Conservation (phyloP, 1,140 invertebrate genomes). For the Drosophila repleta region DNA sequence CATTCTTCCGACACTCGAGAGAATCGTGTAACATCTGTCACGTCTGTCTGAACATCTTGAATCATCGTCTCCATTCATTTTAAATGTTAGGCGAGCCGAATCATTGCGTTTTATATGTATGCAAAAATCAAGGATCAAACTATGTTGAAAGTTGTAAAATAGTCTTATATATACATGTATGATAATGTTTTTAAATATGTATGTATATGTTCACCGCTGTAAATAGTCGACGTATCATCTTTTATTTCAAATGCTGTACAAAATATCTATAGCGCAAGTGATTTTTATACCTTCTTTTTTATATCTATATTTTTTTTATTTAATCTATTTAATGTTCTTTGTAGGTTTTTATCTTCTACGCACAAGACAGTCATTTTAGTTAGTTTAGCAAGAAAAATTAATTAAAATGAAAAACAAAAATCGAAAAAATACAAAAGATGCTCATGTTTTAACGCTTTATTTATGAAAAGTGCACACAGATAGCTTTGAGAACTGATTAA, state of each 20-base stretch:
- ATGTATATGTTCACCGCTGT: constrained; percentile 72
- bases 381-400: constrained; percentile 59
- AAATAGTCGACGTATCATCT: constrained; percentile 68
- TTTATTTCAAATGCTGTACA: constrained; percentile 62
- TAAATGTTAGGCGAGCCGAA: constrained; percentile 64
- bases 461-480: constrained; percentile 63
- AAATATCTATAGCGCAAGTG: constrained; percentile 52
- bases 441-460: constrained; percentile 70
- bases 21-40: constrained; percentile 12
- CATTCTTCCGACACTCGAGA: constrained; percentile 30
- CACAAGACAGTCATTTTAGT: constrained; percentile 76
- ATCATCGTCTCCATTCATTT: constrained; percentile 50
- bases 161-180: constrained; percentile 60
- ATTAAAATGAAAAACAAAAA: too few species aligned
- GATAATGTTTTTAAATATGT: constrained; percentile 74
- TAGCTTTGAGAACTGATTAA: constrained; percentile 64
- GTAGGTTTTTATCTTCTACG: constrained; percentile 58
- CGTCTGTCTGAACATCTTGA: constrained; percentile 3
- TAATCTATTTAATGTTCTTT: constrained; percentile 44
- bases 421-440: constrained; percentile 61
- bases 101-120: constrained; percentile 70
- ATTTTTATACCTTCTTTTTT: constrained; percentile 55
- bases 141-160: constrained; percentile 68
- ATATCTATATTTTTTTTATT: constrained; percentile 24
- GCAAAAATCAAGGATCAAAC: constrained; percentile 36